Evolutionary conservation across 2,113 vertebrate species (phyloP).

Genomic region (Lepisosteus osseus): DNA sequence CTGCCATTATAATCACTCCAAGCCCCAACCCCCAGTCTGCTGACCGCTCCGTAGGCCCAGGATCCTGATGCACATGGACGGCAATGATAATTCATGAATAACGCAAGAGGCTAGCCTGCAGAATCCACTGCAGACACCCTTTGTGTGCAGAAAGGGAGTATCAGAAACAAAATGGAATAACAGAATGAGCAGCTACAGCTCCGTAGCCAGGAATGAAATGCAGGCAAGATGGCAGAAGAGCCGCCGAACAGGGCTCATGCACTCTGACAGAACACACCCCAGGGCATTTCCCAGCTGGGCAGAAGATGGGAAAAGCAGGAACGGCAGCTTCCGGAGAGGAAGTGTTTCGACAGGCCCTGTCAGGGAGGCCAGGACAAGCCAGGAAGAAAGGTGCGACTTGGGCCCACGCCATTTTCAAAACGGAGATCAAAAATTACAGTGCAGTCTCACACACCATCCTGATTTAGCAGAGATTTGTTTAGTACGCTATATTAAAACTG

Average conservation of each 20-base stretch:
- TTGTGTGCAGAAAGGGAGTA: neutral
- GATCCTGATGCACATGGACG: too few relatives aligned
- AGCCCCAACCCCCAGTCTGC: too few relatives aligned
- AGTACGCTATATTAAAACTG: too few relatives aligned
- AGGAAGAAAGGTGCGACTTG: too few relatives aligned
- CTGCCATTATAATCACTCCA: conserved; percentile 18
- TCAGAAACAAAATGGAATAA: neutral
- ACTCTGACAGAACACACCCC: neutral
- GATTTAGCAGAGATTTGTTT: too few relatives aligned
- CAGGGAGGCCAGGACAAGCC: too few relatives aligned
- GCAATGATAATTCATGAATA: too few relatives aligned
- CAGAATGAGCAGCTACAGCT: neutral
- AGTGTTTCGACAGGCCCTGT: too few relatives aligned
- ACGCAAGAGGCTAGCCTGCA: neutral
- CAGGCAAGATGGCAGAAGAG: neutral
- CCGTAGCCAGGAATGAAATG: neutral
- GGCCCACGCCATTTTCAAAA: too few relatives aligned
- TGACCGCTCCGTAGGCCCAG: too few relatives aligned
- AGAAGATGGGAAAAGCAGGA: neutral
- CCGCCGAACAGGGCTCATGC: neutral
- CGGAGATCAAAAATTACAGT: too few relatives aligned
- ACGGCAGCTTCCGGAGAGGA: neutral
- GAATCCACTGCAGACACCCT: conserved; percentile 5
- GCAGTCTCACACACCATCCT: too few relatives aligned
- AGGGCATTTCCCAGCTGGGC: neutral